Base-by-base conservation (phyloP, 2,113 vertebrate genomes). In the Protobothrops flavoviridis region DNA sequence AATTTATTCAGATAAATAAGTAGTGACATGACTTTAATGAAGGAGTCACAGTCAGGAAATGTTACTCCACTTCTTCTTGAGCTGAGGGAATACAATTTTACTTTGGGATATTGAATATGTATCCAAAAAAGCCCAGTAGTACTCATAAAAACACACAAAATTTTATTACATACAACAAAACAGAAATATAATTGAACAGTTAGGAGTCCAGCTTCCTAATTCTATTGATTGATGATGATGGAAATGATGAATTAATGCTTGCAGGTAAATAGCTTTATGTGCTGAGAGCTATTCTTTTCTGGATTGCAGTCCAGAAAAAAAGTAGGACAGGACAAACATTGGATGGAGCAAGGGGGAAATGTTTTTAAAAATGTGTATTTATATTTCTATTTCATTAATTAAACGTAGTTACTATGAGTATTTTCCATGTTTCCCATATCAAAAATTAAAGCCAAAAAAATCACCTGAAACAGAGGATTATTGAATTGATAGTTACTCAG, bases 1-100 rank as follows among this genome's bases (percentile, higher is more conserved):
- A 90, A 93, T 90, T 93, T 57, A 90, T 64, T 90, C 89, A 87
- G 56, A 56, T 90, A 85, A 86, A 64, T 64, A 90, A 57, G 45
- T 57, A 93, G 39, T 90, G 92, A 64, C 88, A 90, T 85, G 69
- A 52, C 69, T 90, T 69, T 59, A 86, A 61, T 12, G 74, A 93
- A 93, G 56, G 81, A 90, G 81, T 90, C 43, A 48, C 39, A 87
- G 45, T 81, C 8, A 90, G 92, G 89, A 93, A 90, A 64, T 86
- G 45, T n/a, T 45, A 33, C 61, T 90, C 81, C 56, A 90, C 86
- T 87, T 90, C 92, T 64, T 39, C 17, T 93, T 93, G 52, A 87
- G 89, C 89, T 64, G 56, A 90, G 52, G 26, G 89, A 93, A 90
- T 93, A 21, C 74, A 87, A 52, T 24, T 85, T 91, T 90, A 17